Conservation (phyloP, 2,888 invertebrate genomes). For the Notodonta ziczac region DNA sequence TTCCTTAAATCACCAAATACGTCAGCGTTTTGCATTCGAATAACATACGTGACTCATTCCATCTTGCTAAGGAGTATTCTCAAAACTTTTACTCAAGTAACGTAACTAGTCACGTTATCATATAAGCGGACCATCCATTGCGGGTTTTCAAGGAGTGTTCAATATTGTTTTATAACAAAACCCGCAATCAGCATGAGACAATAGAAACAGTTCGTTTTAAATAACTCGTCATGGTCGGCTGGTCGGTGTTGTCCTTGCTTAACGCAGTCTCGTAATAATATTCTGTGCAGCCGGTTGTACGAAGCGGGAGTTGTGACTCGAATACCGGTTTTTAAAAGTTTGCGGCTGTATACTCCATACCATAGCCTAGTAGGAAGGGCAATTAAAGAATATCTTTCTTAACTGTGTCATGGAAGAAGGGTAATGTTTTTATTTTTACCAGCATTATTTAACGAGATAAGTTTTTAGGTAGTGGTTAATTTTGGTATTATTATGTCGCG, state of each 20-base stretch:
- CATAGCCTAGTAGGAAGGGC: conserved; percentile 54
- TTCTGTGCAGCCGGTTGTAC: conserved; percentile 67
- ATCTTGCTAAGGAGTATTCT: conserved; percentile 11
- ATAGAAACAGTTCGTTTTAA: conserved; percentile 13
- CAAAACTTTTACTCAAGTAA: conserved; percentile 10
- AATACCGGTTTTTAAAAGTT: conserved; percentile 60
- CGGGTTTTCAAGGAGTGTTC: conserved; percentile 16
- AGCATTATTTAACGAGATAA: not conserved
- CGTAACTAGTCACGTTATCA: conserved; percentile 5
- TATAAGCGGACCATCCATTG: conserved; percentile 21
- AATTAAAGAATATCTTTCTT: conserved; percentile 26
- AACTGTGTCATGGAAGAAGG: conserved; percentile 62
- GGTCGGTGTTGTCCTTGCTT: conserved; percentile 38
- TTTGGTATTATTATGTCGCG: not conserved
- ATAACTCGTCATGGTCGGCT: conserved; percentile 38
- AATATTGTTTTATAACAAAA: conserved; percentile 15
- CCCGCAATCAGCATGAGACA: conserved; percentile 31
- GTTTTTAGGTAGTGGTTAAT: not conserved
- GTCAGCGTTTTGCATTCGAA: conserved; percentile 19
- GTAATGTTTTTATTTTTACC: conserved; percentile 32
- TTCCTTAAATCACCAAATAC: conserved; percentile 27
- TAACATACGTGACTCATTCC: conserved; percentile 32
- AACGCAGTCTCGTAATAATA: conserved; percentile 68
- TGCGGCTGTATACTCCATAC: conserved; percentile 36
- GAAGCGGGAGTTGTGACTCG: conserved; percentile 32